Evolutionary conservation across 1,140 invertebrate genomes (phyloP), one percentile per base, ranked within the genome.

Genomic region (Saccostrea cuccullata): DNA sequence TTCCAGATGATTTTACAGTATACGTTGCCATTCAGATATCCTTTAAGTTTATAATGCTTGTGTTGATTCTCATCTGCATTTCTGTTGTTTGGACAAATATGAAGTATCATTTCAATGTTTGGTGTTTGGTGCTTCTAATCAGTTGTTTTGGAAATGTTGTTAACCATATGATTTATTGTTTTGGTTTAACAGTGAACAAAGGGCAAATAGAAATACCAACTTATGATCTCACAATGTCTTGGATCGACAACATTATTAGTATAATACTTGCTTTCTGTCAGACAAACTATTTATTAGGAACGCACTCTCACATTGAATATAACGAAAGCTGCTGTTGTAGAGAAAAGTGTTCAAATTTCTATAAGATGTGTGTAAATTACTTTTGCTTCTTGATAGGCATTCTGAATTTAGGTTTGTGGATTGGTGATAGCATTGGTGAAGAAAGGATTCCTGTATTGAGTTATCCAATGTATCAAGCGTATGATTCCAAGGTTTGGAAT

Each of bases 141-240:
- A 67, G 20, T 17, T 67, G 60, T 67, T 67, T 67, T 20, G 60
- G 60, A 20, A 67, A 67, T 67, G 60, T 67, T 67, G 60, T 67
- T 20, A n/a, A 67, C 20, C 60, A 67, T 20, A 23, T 67, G 6
- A 20, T 67, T 8, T 67, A 67, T 23, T 67, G 60, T 17, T 67
- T 67, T 20, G 60, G 20, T 67, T 23, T 67, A 67, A 67, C 23
- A 4, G 60, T 67, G 17, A 47, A 47, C 47, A 47, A 47, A 47
- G 47, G 47, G 47, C 47, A 47, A 47, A 47, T 47, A 47, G 47
- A 47, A 47, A 47, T 47, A 47, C 47, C 47, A 47, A 11, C 47
- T 3, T 47, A 47, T 47, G 47, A 8, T 47, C 47, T 47, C 47
- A 47, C 9, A 47, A 6, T 47, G 47, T 67, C 60, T 2, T 67